phyloP scores from a whole-genome alignment of 1,140 invertebrate genomes.

The Philotrypesis tridentata region DNA sequence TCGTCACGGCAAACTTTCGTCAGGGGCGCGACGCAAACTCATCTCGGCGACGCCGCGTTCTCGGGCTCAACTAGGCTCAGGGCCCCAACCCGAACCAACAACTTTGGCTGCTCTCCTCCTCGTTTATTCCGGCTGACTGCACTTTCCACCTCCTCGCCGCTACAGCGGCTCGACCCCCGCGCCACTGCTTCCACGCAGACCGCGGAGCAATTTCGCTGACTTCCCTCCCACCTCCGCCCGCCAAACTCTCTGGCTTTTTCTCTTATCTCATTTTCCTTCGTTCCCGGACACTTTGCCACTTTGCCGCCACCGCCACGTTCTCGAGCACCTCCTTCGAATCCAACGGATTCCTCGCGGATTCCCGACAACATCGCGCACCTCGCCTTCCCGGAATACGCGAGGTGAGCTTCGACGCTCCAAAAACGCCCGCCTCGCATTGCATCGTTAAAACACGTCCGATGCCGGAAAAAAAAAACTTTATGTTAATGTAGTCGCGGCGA shows the following conservation, averaged over 20 bases:
- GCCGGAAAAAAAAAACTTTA: neutral
- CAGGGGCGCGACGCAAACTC: constrained; percentile 71
- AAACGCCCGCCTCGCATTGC: neutral
- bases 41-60: constrained; percentile 58
- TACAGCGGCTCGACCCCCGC: constrained; percentile 53
- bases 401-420: neutral
- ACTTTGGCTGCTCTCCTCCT: constrained; percentile 69
- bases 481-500: neutral
- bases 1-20: constrained; percentile 74
- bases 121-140: constrained; percentile 75
- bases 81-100: constrained; percentile 70
- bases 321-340: neutral
- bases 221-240: constrained; percentile 42
- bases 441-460: no score
- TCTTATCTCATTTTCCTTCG: constrained; percentile 47
- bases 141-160: constrained; percentile 69
- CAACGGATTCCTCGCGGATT: neutral
- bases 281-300: neutral
- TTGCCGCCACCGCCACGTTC: neutral
- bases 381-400: no score
- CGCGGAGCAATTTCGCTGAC: constrained; percentile 60
- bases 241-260: constrained; percentile 40
- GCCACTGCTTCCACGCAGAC: constrained; percentile 49
- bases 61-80: constrained; percentile 23
- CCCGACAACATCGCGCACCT: no score